phyloP scores from a whole-genome alignment of 2,113 vertebrate species.

The Daphoenositta chrysoptera region DNA sequence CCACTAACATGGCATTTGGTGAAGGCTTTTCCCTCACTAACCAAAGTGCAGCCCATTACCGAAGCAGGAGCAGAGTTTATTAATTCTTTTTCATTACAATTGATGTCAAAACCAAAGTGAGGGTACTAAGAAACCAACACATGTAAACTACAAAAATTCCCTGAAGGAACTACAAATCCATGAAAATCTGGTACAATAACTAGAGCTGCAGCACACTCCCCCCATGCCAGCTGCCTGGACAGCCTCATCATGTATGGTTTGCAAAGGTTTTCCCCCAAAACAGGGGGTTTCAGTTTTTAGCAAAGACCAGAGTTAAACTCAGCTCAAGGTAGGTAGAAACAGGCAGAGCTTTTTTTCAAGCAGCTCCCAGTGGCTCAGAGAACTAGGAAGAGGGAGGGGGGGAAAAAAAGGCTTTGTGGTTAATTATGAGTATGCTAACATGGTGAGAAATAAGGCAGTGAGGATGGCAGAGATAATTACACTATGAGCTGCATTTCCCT shows the following conservation, averaged over 20 bases:
- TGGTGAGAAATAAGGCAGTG: background rate
- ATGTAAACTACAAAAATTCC: background rate
- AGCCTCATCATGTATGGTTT: background rate
- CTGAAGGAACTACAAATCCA: background rate
- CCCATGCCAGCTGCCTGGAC: background rate
- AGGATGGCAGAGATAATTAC: constrained; percentile 35
- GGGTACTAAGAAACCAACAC: background rate
- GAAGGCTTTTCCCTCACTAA: background rate
- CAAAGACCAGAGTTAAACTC: background rate
- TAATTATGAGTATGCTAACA: constrained; percentile 20
- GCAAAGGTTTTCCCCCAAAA: background rate
- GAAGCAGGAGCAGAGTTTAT: background rate
- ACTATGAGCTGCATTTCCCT: background rate
- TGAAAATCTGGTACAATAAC: background rate
- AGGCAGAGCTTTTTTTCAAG: background rate
- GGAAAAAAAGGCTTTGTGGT: background rate
- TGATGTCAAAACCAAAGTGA: background rate
- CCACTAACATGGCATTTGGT: background rate
- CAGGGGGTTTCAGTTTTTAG: background rate
- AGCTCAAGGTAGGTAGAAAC: background rate
- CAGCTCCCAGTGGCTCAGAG: background rate
- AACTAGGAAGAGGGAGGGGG: background rate
- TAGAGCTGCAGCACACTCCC: background rate
- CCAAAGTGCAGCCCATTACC: background rate
- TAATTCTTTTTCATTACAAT: background rate